Conservation (phyloP, 2,888 invertebrate species). For the Campopleginae sp. region DNA sequence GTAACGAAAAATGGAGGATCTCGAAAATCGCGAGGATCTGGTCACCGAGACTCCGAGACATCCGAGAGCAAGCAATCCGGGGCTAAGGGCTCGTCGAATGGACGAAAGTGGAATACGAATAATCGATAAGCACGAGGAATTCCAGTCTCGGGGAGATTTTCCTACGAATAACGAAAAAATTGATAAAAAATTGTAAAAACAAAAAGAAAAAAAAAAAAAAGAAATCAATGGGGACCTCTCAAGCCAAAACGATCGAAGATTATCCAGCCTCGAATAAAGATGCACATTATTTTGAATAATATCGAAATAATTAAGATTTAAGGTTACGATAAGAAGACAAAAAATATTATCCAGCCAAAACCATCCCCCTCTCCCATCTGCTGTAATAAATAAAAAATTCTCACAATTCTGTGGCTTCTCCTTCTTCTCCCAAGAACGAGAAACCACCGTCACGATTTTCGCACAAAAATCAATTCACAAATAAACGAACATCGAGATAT, state of each 20-base stretch:
- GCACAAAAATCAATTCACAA: constrained; percentile 21
- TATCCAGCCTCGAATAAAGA: constrained; percentile 42
- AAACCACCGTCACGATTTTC: constrained; percentile 26
- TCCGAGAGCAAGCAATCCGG: constrained; percentile 8
- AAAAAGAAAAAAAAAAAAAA: background rate
- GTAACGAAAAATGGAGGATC: background rate
- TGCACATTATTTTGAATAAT: constrained; percentile 57
- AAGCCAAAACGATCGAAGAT: constrained; percentile 48
- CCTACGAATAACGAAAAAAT: constrained; percentile 21
- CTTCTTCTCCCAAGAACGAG: background rate
- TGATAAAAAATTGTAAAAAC: too few species aligned
- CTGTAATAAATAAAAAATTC: constrained; percentile 7
- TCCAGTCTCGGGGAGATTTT: constrained; percentile 50
- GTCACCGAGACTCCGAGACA: constrained; percentile 28
- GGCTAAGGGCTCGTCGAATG: constrained; percentile 5
- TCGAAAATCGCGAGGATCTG: constrained; percentile 34
- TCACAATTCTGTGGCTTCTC: background rate
- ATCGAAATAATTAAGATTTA: constrained; percentile 48
- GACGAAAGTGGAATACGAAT: constrained; percentile 30
- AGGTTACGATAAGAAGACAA: constrained; percentile 32
- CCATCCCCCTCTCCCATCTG: constrained; percentile 39
- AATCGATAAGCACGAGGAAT: constrained; percentile 43
- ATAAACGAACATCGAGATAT: constrained; percentile 11
- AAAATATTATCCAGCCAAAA: constrained; percentile 35
- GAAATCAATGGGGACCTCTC: constrained; percentile 35